These are phyloP conservation scores for Epirrhoe alternata DNA, from an alignment of 2,888 invertebrate species.

Conservation along the genomic window DNA sequence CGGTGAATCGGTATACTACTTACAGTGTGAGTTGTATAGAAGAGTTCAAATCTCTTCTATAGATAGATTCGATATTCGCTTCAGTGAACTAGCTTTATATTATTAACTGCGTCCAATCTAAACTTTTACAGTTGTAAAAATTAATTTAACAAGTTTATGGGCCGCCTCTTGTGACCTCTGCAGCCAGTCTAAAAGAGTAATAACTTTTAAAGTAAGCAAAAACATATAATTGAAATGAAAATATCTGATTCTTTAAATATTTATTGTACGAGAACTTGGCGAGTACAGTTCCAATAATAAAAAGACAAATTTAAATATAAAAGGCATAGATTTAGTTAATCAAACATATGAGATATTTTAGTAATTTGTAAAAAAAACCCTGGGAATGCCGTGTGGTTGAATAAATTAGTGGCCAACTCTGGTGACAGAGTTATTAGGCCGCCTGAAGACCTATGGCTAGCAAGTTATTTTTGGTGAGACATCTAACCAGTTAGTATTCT, in stretches of 20 bases:
- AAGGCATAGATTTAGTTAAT: no score
- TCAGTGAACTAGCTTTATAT: not conserved
- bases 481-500: no score
- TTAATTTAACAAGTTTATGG: conserved; percentile 35
- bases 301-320: not conserved
- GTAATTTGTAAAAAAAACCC: no score
- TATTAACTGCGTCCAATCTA: conserved; percentile 17
- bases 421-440: no score
- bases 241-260: conserved; percentile 20
- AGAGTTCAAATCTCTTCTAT: no score
- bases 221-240: conserved; percentile 30
- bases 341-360: no score
- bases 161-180: conserved; percentile 19
- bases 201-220: conserved; percentile 30
- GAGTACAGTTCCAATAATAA: not conserved
- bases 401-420: no score
- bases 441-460: no score
- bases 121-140: conserved; percentile 28
- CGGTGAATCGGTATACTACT: no score
- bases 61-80: not conserved
- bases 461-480: no score
- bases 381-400: no score
- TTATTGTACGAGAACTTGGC: conserved; percentile 8
- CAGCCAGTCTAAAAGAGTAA: conserved; percentile 27
- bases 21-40: no score